Evolutionary conservation across 2,113 vertebrate genomes (phyloP).

Genomic region (Aythya baeri): DNA sequence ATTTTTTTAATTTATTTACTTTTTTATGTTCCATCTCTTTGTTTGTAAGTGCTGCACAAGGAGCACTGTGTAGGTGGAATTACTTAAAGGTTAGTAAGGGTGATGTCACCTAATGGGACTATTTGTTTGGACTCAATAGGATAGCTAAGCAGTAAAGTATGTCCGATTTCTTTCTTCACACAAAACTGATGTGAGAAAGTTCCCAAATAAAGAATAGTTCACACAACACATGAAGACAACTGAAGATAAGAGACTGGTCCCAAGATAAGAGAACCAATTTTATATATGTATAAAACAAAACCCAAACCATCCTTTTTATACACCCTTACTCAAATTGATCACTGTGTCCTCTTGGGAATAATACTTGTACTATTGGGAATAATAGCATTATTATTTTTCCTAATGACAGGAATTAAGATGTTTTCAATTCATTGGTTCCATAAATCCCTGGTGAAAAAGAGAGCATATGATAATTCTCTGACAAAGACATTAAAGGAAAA

Average conservation of each 20-base stretch:
- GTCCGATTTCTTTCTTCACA: slow-evolving; percentile 6
- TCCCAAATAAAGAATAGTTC: neutral
- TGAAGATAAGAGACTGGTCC: neutral
- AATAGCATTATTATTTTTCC: neutral
- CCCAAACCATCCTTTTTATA: neutral
- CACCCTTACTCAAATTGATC: neutral
- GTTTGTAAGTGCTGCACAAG: slow-evolving; percentile 14
- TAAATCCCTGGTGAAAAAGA: neutral
- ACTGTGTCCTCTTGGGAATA: neutral
- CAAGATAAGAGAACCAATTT: neutral
- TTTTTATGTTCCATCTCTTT: neutral
- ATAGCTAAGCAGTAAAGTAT: slow-evolving; percentile 59
- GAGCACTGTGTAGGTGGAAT: slow-evolving; percentile 60
- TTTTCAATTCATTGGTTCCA: neutral
- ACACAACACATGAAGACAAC: neutral
- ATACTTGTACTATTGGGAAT: neutral
- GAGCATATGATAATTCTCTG: neutral
- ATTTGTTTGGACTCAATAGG: slow-evolving; percentile 41
- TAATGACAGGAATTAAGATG: neutral
- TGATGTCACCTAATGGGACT: slow-evolving; percentile 61
- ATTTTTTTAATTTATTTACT: neutral
- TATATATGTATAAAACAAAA: neutral
- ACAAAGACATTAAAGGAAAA: neutral
- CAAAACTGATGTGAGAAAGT: neutral
- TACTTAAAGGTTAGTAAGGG: slow-evolving; percentile 59